These are phyloP conservation scores for Centropus bengalensis DNA, from an alignment of 2,113 vertebrate species.

Conservation along the genomic window DNA sequence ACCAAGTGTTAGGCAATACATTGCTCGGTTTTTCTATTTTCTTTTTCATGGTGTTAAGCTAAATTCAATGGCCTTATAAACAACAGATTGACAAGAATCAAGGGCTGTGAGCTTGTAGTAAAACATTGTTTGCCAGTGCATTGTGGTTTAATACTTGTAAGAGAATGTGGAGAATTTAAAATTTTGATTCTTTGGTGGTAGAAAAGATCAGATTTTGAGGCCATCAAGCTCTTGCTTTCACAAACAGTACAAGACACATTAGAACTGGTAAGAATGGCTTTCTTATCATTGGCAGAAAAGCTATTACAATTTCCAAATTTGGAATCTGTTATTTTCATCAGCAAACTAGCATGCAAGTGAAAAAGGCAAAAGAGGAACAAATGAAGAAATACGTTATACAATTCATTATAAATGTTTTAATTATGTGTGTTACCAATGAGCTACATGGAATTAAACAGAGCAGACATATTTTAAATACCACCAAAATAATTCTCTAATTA, in stretches of 20 bases:
- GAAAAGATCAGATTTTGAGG: not conserved
- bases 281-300: not conserved
- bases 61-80: not conserved
- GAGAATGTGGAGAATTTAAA: not conserved
- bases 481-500: not conserved
- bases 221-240: not conserved
- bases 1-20: not conserved
- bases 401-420: not conserved
- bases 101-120: not conserved
- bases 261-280: not conserved
- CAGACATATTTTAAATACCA: not conserved
- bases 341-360: not conserved
- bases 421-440: not conserved
- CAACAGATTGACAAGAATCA: not conserved
- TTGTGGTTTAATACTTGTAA: not conserved
- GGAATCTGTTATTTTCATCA: not conserved
- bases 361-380: not conserved
- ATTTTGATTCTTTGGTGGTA: not conserved
- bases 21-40: not conserved
- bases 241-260: not conserved
- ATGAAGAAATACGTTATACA: not conserved
- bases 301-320: not conserved
- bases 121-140: not conserved
- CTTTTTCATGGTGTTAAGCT: not conserved
- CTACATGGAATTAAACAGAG: not conserved